phyloP scores from a whole-genome alignment of 2,888 invertebrate species.

The Chloroclysta siterata region DNA sequence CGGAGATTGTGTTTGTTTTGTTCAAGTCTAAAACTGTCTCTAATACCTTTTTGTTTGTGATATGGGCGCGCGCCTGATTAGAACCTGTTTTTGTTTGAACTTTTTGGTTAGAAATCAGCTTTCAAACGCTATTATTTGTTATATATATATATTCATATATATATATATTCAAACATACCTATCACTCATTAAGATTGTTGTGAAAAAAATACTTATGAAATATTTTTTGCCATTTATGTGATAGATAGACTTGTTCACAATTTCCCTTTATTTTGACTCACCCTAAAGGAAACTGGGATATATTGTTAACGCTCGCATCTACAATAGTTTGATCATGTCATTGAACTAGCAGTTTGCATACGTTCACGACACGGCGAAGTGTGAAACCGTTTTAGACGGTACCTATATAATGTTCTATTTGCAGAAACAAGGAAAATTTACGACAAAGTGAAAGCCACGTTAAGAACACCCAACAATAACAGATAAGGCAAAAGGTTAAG shows the following conservation, averaged over 20 bases:
- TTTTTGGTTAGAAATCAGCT: too few relatives aligned
- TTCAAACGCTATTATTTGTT: too few relatives aligned
- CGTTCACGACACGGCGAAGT: constrained; percentile 10
- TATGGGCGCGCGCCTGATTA: neutral
- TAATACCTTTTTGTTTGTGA: neutral
- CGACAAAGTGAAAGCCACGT: constrained; percentile 23
- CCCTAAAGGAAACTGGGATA: constrained; percentile 24
- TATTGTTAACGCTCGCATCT: constrained; percentile 16
- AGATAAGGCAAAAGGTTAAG: constrained; percentile 30
- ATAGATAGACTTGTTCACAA: neutral
- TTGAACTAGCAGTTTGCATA: constrained; percentile 27
- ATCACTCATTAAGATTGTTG: too few relatives aligned
- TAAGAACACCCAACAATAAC: constrained; percentile 14
- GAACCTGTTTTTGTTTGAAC: too few relatives aligned
- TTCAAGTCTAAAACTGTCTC: neutral
- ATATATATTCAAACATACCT: too few relatives aligned
- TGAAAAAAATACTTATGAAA: too few relatives aligned
- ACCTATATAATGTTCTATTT: constrained; percentile 25
- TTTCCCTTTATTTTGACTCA: constrained; percentile 1
- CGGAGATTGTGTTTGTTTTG: constrained; percentile 12
- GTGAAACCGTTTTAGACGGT: constrained; percentile 23
- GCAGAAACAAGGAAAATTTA: constrained; percentile 20
- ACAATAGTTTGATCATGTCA: constrained; percentile 28
- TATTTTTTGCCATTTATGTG: too few relatives aligned
- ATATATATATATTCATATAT: too few relatives aligned